Evolutionary conservation across 2,888 invertebrate genomes (phyloP).

Genomic region (Drosophila algonquin): DNA sequence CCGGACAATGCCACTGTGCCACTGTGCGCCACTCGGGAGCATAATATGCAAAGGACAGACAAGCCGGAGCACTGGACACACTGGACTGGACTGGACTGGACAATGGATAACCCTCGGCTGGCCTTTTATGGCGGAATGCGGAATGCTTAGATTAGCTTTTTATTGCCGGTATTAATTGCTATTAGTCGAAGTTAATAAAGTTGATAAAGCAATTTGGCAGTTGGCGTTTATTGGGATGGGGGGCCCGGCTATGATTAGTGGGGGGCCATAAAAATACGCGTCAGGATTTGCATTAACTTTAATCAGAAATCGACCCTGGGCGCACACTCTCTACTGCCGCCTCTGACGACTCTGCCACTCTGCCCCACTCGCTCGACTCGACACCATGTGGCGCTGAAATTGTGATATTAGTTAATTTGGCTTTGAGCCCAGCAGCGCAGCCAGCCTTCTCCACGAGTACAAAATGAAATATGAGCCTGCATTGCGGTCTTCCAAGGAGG

Average conservation of each 20-base stretch:
- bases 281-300: constrained; percentile 68
- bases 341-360: background rate
- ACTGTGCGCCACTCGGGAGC: constrained; percentile 1
- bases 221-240: constrained; percentile 70
- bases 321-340: background rate
- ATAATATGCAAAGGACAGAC: constrained; percentile 69
- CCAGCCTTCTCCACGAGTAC: constrained; percentile 36
- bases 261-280: constrained; percentile 61
- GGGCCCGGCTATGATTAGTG: constrained; percentile 68
- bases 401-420: constrained; percentile 77
- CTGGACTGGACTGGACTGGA: constrained; percentile 25
- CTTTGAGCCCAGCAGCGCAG: constrained; percentile 58
- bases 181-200: constrained; percentile 80
- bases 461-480: constrained; percentile 71
- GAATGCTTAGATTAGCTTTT: constrained; percentile 75
- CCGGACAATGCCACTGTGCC: constrained; percentile 39
- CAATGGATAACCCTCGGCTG: constrained; percentile 46
- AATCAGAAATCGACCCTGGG: constrained; percentile 30
- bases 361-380: constrained; percentile 16
- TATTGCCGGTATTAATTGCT: constrained; percentile 80
- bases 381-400: constrained; percentile 59
- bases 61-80: constrained; percentile 6
- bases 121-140: constrained; percentile 64
- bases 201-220: constrained; percentile 81
- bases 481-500: constrained; percentile 56